Evolutionary conservation across 2,113 vertebrate species (phyloP).

Genomic region (Elephantulus edwardii): DNA sequence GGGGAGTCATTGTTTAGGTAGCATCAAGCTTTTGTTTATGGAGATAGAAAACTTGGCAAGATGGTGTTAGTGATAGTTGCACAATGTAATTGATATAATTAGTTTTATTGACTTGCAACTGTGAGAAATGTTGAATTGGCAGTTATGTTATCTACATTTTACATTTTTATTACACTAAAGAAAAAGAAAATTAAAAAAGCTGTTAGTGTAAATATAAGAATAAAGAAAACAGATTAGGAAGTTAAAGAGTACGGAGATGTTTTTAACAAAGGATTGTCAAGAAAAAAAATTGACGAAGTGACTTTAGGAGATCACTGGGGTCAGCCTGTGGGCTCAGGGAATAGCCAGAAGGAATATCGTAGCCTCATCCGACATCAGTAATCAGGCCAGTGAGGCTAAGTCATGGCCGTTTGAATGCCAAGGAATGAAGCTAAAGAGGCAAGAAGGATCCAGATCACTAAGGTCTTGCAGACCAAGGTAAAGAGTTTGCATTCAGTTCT

Average conservation of each 20-base stretch:
- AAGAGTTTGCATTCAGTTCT: neutral
- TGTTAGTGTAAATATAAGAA: neutral
- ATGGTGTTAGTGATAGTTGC: neutral
- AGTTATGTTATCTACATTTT: neutral
- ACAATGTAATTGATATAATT: neutral
- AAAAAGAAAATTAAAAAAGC: neutral
- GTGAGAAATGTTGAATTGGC: neutral
- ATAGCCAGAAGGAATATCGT: neutral
- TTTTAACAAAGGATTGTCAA: neutral
- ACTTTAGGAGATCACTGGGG: neutral
- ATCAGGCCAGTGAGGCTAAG: neutral
- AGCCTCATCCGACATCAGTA: neutral
- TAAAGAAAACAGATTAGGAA: neutral
- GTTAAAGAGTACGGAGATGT: neutral
- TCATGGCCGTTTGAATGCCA: neutral
- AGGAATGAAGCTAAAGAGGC: neutral
- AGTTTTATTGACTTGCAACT: neutral
- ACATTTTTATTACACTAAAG: neutral
- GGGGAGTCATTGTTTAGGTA: neutral
- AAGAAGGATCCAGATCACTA: neutral
- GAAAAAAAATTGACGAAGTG: neutral
- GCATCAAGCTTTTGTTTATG: neutral
- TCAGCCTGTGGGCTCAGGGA: neutral
- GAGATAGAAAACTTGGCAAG: neutral
- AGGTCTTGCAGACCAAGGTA: neutral